Conservation (phyloP, 2,797 vertebrate genomes). For the Danionella dracula region DNA sequence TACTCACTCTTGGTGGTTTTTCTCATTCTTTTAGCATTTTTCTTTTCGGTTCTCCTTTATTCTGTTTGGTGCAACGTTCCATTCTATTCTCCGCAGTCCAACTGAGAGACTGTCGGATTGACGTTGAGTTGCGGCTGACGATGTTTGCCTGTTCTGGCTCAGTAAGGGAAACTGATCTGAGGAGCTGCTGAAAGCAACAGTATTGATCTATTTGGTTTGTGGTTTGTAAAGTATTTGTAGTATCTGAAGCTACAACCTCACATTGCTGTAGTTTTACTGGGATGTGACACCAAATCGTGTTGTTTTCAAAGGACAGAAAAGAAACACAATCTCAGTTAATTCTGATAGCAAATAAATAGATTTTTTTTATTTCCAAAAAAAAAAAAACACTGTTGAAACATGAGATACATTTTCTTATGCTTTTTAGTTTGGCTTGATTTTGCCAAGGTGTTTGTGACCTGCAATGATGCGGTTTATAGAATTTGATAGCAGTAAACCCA, state of each 20-base stretch:
- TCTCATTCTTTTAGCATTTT: slow-evolving; percentile 2
- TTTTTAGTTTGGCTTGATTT: not conserved
- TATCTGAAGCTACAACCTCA: slow-evolving; percentile 12
- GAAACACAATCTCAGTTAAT: not conserved
- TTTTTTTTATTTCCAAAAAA: not conserved
- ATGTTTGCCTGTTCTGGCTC: slow-evolving; percentile 10
- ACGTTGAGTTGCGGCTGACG: slow-evolving; percentile 1
- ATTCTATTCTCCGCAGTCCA: not conserved
- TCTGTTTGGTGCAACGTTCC: slow-evolving; percentile 29
- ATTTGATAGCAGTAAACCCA: no score
- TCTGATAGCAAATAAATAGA: not conserved
- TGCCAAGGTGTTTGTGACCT: no score
- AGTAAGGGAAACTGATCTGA: slow-evolving; percentile 25
- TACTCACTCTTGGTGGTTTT: not conserved
- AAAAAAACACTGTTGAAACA: not conserved
- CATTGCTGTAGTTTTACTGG: not conserved
- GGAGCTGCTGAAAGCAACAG: slow-evolving; percentile 13
- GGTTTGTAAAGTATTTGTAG: slow-evolving; percentile 36
- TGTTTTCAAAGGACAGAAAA: not conserved
- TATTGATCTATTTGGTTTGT: slow-evolving; percentile 39
- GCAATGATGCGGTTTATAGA: no score
- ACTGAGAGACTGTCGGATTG: not conserved
- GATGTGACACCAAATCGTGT: not conserved
- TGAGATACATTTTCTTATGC: not conserved
- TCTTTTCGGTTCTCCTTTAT: slow-evolving; percentile 15